phyloP scores from a whole-genome alignment of 2,888 invertebrate species.

The Hydrotaea cyrtoneurina region DNA sequence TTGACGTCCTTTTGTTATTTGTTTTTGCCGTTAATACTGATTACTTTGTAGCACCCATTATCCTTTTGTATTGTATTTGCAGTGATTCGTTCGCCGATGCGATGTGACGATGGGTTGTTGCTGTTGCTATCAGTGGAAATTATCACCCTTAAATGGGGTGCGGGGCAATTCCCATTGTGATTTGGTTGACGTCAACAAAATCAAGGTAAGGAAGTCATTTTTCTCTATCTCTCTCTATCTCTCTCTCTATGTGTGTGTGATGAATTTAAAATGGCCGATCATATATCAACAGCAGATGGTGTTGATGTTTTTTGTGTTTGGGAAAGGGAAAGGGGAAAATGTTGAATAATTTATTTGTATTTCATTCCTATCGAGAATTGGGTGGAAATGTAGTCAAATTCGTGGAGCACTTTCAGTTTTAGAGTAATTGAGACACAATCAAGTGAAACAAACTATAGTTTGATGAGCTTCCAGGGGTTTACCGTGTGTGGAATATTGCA shows the following conservation, averaged over 20 bases:
- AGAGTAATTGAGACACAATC: too few species aligned
- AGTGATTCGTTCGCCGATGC: constrained; percentile 34
- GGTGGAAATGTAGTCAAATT: too few species aligned
- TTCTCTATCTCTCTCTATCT: too few species aligned
- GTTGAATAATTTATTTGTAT: constrained; percentile 7
- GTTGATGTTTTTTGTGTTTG: too few species aligned
- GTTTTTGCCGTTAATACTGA: constrained; percentile 51
- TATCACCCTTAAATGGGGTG: constrained; percentile 61
- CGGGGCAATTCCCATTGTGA: constrained; percentile 37
- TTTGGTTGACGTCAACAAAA: constrained; percentile 63
- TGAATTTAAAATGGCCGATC: constrained; percentile 57
- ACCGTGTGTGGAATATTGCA: too few species aligned
- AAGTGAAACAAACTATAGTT: too few species aligned
- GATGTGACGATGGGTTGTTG: constrained; percentile 24
- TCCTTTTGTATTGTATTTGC: constrained; percentile 54
- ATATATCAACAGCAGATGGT: constrained; percentile 24
- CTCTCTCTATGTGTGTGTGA: too few species aligned
- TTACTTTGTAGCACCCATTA: constrained; percentile 64
- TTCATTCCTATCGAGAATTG: too few species aligned
- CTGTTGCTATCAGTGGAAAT: constrained; percentile 56
- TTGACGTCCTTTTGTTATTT: constrained; percentile 34
- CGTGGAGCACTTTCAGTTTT: too few species aligned
- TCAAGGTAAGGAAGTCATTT: constrained; percentile 67
- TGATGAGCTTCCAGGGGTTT: too few species aligned
- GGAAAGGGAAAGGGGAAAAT: neutral